phyloP scores from a whole-genome alignment of 2,113 vertebrate species.

The Chinchilla lanigera region DNA sequence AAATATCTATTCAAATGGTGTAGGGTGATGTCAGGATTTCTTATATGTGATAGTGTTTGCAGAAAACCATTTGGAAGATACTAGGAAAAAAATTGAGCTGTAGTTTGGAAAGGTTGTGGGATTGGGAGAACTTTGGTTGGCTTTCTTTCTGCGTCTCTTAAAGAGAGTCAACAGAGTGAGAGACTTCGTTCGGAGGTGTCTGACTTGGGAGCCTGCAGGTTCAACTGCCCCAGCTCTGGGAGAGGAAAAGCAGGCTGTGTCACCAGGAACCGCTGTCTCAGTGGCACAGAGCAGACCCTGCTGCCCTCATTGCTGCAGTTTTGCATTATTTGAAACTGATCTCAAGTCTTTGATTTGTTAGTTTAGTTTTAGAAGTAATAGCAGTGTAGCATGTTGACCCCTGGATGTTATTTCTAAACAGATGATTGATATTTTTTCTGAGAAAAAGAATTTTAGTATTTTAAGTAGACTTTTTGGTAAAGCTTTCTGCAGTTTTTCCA shows the following conservation, averaged over 20 bases:
- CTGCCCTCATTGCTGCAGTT: background rate
- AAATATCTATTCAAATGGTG: background rate
- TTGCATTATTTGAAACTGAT: slow-evolving; percentile 39
- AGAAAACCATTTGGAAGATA: background rate
- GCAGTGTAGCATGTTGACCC: slow-evolving; percentile 35
- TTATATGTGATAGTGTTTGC: background rate
- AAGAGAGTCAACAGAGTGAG: background rate
- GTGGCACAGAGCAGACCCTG: background rate
- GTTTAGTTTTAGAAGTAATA: slow-evolving; percentile 76
- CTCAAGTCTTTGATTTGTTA: slow-evolving; percentile 58
- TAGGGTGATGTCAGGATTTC: background rate
- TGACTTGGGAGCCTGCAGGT: background rate
- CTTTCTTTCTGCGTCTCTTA: background rate
- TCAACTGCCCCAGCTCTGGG: background rate
- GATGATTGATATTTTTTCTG: slow-evolving; percentile 65
- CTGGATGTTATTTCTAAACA: slow-evolving; percentile 66
- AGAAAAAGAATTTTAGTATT: slow-evolving; percentile 65
- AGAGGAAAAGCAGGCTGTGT: background rate
- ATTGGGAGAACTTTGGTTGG: background rate
- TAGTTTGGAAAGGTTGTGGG: background rate
- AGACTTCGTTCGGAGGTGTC: background rate
- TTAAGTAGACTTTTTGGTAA: slow-evolving; percentile 61
- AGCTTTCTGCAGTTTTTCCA: slow-evolving; percentile 58
- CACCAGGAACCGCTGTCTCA: background rate
- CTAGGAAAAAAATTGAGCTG: background rate